phyloP scores from a whole-genome alignment of 2,888 invertebrate species.

The Glyphotaelius pellucidus region DNA sequence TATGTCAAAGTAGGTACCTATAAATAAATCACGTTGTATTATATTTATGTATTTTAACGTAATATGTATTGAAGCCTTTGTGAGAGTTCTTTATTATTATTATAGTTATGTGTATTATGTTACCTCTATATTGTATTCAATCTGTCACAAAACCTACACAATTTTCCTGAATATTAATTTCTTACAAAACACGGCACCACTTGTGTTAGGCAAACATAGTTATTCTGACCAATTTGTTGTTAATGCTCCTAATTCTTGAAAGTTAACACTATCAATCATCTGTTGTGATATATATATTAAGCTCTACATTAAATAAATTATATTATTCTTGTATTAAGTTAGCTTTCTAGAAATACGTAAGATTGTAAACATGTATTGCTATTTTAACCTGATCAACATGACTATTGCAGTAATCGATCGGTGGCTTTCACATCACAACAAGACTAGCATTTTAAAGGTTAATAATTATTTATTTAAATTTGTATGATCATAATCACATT shows the following conservation, averaged over 20 bases:
- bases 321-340: neutral
- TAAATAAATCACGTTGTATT: neutral
- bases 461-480: neutral
- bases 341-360: neutral
- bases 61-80: neutral
- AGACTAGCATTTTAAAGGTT: no score
- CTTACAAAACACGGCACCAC: neutral
- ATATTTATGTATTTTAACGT: neutral
- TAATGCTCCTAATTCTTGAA: neutral
- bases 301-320: neutral
- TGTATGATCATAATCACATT: neutral
- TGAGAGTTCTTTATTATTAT: neutral
- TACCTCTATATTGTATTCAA: neutral
- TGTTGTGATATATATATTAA: neutral
- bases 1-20: neutral
- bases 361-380: neutral
- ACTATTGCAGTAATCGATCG: no score
- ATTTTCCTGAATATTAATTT: neutral
- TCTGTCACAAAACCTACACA: neutral
- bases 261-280: neutral
- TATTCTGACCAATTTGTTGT: neutral
- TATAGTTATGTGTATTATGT: neutral
- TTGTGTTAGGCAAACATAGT: neutral
- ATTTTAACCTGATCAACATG: no score
- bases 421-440: no score